Evolutionary conservation across 2,797 vertebrate genomes (phyloP), one percentile per base, ranked within the genome.

Genomic region (Acanthopagrus latus): DNA sequence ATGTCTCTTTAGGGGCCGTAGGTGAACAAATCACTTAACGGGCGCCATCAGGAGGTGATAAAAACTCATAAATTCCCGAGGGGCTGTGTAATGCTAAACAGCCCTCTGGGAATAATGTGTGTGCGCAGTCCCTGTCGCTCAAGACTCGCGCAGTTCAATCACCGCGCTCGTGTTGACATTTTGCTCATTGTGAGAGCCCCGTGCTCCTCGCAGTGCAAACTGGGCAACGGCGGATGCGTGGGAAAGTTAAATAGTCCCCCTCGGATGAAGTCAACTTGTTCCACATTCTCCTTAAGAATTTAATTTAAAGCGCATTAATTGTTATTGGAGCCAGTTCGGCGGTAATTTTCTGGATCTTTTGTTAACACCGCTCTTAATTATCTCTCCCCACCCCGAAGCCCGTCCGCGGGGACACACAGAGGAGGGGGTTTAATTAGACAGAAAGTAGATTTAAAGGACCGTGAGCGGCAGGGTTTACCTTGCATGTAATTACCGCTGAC

Each of bases 41-140:
- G 96, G 96, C 96, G 96, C 96, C 97, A 97, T 97, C 97, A 95
- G 95, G 97, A 94, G 94, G 97, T 97, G 97, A 98, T 97, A 99
- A 98, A 97, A 97, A 96, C 95, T 97, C 97, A 98, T 99, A 98
- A 98, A 99, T 99, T 98, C 97, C 97, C 97, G 95, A 96, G 97
- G 97, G 97, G 96, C 97, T 96, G 96, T 97, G 97, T 97, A 96
- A 97, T 98, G 97, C 97, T 97, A 96, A 98, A 97, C 96, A 98
- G 97, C 95, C 96, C 96, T 84, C 84, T 80, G 91, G 90, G 92
- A 89, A 90, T 89, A 87, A 72, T 80, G 85, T 47, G 79, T 54
- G 83, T 92, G 94, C 93, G 93, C 92, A 59, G 87, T 86, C 81
- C 89, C 84, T 87, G 89, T 92, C 91, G 89, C 87, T 92, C 89